These are phyloP conservation scores for Drosophila seguyi DNA, from an alignment of 1,140 invertebrate genomes.

Conservation along the genomic window DNA sequence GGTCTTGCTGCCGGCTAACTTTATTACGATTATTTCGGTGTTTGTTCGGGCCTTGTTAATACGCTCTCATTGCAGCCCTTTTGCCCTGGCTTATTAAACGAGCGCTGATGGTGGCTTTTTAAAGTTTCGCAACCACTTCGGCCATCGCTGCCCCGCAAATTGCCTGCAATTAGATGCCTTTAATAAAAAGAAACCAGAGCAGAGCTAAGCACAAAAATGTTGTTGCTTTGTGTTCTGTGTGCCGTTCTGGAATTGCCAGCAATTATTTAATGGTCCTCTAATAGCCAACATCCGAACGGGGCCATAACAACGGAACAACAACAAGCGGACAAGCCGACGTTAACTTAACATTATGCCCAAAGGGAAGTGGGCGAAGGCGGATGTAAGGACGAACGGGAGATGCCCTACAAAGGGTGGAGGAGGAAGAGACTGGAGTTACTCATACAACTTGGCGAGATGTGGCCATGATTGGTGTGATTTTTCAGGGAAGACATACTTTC, in stretches of 20 bases:
- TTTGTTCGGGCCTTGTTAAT: slow-evolving; percentile 54
- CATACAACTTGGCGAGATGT: neutral
- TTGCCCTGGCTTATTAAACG: slow-evolving; percentile 61
- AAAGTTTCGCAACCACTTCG: slow-evolving; percentile 53
- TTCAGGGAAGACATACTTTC: neutral
- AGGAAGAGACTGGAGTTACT: neutral
- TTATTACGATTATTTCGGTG: slow-evolving; percentile 57
- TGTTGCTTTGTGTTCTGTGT: slow-evolving; percentile 39
- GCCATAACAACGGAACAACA: slow-evolving; percentile 66
- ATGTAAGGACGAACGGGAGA: slow-evolving; percentile 13
- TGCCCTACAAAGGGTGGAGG: slow-evolving; percentile 3
- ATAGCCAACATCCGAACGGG: slow-evolving; percentile 81
- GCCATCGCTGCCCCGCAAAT: slow-evolving; percentile 56
- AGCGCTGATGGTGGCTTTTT: slow-evolving; percentile 62
- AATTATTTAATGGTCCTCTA: slow-evolving; percentile 82
- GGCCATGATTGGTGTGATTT: neutral
- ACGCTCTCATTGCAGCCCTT: slow-evolving; percentile 67
- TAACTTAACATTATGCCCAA: slow-evolving; percentile 67
- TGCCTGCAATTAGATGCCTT: slow-evolving; percentile 75
- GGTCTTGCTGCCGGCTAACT: slow-evolving; percentile 44
- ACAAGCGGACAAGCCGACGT: slow-evolving; percentile 53
- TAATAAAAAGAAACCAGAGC: slow-evolving; percentile 43
- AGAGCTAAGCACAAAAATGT: slow-evolving; percentile 48
- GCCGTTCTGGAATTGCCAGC: slow-evolving; percentile 73
- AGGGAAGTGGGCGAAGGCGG: slow-evolving; percentile 17